A percentile compares a stretch with the other conserved stretches of the same genome.
Evolutionary conservation across 2,797 vertebrate species (phyloP).

Genomic region (Gorsachius magnificus): DNA sequence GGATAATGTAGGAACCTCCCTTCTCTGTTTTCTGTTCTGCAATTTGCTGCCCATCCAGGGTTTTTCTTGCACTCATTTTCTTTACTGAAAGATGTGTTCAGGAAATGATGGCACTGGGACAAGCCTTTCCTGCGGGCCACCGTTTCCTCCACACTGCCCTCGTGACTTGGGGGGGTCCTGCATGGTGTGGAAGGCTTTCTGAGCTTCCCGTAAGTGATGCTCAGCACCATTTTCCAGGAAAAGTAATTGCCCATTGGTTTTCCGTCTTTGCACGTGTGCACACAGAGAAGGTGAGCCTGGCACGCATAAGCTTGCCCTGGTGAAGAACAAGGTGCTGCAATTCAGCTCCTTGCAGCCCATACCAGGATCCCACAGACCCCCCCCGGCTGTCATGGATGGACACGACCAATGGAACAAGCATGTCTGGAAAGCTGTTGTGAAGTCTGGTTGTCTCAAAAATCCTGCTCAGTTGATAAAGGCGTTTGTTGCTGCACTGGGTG

Average conservation of each 20-base stretch:
- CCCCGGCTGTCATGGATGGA: not conserved
- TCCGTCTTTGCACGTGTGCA: not conserved
- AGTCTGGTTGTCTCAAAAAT: not conserved
- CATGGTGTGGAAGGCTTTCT: not conserved
- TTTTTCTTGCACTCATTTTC: not conserved
- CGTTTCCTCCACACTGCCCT: not conserved
- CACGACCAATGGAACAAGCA: accelerated
- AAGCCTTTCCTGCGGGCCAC: not conserved
- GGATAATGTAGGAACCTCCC: not conserved
- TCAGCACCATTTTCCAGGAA: not conserved
- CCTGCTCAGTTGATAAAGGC: not conserved
- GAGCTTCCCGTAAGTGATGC: not conserved
- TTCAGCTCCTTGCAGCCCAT: not conserved
- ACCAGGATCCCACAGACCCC: not conserved
- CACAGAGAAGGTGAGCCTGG: not conserved
- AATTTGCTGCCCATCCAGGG: not conserved
- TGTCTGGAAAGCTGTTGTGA: not conserved
- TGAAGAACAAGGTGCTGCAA: not conserved
- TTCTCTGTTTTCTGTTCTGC: not conserved
- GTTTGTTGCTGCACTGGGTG: not conserved
- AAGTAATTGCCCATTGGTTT: not conserved
- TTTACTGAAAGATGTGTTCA: not conserved
- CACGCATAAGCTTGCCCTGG: not conserved
- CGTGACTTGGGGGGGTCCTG: accelerated
- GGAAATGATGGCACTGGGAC: not conserved